phyloP scores from a whole-genome alignment of 2,113 vertebrate species.

The Vimba vimba region DNA sequence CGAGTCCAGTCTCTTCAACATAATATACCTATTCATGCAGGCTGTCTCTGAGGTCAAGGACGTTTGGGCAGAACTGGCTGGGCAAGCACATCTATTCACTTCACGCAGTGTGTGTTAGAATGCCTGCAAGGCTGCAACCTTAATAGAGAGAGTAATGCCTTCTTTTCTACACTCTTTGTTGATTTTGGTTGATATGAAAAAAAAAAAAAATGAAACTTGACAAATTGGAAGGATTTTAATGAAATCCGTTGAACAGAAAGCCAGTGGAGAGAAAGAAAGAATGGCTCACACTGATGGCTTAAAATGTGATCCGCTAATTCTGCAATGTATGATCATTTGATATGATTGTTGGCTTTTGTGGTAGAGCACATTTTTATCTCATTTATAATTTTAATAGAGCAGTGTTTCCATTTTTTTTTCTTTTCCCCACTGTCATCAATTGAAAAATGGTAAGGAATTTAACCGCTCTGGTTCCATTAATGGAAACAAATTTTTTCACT shows the following conservation, averaged over 20 bases:
- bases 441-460: background rate
- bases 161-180: conserved; percentile 4
- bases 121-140: conserved; percentile 11
- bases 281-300: conserved; percentile 7
- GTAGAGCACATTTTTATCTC: conserved; percentile 1
- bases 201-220: conserved; percentile 39
- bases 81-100: conserved; percentile 56
- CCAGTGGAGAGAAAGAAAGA: background rate
- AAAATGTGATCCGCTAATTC: conserved; percentile 18
- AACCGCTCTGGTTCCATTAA: background rate
- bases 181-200: conserved; percentile 12
- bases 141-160: background rate
- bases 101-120: conserved; percentile 10
- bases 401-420: background rate
- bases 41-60: conserved; percentile 65
- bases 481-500: background rate
- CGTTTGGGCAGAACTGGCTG: conserved; percentile 47
- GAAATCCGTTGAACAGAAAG: conserved; percentile 9
- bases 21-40: conserved; percentile 38
- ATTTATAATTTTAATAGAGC: background rate
- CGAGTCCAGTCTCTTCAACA: conserved; percentile 38
- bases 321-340: conserved; percentile 15
- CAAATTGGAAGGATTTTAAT: conserved; percentile 18
- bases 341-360: conserved; percentile 8
- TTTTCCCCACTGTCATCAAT: background rate